Evolutionary conservation across 2,888 invertebrate genomes (phyloP).

Genomic region (Cecidostiba fungosa): DNA sequence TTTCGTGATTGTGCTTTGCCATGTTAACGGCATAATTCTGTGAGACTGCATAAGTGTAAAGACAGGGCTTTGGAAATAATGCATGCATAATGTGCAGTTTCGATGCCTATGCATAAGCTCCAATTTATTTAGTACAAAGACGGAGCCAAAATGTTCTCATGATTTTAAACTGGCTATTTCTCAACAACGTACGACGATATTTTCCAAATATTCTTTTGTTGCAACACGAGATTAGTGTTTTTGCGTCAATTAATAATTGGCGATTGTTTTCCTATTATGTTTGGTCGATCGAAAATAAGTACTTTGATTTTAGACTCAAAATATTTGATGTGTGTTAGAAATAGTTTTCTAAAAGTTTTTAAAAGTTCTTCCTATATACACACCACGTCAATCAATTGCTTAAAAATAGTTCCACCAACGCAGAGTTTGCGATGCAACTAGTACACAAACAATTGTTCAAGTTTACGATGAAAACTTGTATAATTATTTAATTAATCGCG

Average conservation of each 20-base stretch:
- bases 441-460: neutral
- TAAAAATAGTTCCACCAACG: neutral
- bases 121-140: neutral
- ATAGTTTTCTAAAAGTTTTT: neutral
- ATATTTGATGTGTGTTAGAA: neutral
- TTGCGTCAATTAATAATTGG: no score
- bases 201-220: no score
- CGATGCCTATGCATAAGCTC: neutral
- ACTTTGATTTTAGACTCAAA: no score
- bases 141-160: neutral
- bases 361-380: neutral
- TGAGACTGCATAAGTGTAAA: neutral
- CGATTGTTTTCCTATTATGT: no score
- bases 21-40: neutral
- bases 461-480: neutral
- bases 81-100: neutral
- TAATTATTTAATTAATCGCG: neutral
- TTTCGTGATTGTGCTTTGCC: neutral
- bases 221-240: neutral
- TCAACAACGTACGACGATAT: neutral
- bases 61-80: neutral
- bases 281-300: no score
- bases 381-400: neutral
- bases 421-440: neutral
- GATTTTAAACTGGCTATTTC: neutral